These are phyloP conservation scores for Strongylocentrotus purpuratus DNA, from an alignment of 35 echinoderm and acorn worm genomes.

Conservation along the genomic window DNA sequence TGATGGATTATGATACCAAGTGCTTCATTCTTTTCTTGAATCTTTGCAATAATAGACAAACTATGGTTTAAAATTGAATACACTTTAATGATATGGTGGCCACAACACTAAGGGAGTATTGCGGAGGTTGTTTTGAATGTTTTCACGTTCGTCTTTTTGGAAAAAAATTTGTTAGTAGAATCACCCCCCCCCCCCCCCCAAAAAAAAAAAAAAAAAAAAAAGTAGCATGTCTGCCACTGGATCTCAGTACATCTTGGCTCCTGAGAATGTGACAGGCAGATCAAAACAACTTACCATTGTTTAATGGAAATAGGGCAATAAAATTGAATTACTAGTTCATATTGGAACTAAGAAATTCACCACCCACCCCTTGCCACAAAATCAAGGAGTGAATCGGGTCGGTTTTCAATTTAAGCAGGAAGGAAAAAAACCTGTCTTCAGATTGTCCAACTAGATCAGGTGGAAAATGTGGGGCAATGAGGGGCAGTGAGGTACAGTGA, in stretches of 20 bases:
- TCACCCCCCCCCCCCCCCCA: too few relatives aligned
- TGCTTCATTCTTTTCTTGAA: too few relatives aligned
- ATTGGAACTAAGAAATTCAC: neutral
- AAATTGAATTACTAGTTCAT: neutral
- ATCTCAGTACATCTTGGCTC: neutral
- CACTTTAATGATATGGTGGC: too few relatives aligned
- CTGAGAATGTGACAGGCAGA: neutral
- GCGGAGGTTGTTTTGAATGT: too few relatives aligned
- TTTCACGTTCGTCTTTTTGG: too few relatives aligned
- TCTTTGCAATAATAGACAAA: too few relatives aligned
- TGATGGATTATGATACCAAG: too few relatives aligned
- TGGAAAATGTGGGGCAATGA: conserved; percentile 16
- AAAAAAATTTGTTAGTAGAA: too few relatives aligned
- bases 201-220: too few relatives aligned
- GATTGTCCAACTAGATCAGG: conserved; percentile 2
- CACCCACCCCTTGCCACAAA: neutral
- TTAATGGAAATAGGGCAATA: neutral
- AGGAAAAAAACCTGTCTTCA: neutral
- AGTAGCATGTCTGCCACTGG: too few relatives aligned
- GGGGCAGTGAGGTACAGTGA: neutral
- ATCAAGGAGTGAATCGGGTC: neutral
- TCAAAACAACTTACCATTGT: neutral
- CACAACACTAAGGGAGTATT: too few relatives aligned
- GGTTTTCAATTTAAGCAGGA: neutral
- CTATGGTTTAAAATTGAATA: too few relatives aligned